Evolutionary conservation across 1,140 invertebrate genomes (phyloP).

Genomic region (Drosophila ohnishii): DNA sequence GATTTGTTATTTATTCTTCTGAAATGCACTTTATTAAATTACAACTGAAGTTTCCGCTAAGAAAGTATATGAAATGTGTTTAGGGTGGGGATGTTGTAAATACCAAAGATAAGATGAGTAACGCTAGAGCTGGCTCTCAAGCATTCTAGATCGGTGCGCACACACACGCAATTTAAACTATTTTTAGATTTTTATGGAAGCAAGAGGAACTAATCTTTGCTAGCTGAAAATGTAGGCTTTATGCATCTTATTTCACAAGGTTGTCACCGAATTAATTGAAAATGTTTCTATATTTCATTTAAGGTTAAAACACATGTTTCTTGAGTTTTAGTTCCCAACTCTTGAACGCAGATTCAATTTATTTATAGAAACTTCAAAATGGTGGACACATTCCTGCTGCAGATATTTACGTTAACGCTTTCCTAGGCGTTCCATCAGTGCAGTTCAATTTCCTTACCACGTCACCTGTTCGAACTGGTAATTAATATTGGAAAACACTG

Average conservation of each 20-base stretch:
- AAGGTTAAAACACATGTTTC: background rate
- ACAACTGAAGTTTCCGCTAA: background rate
- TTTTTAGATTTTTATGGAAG: no score
- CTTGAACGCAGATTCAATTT: background rate
- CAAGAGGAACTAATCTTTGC: no score
- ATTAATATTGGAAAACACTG: background rate
- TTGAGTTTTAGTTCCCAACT: background rate
- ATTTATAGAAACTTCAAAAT: background rate
- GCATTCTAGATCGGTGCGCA: background rate
- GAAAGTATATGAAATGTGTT: background rate
- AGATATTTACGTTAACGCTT: no score
- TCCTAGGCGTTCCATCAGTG: background rate
- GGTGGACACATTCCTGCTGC: background rate
- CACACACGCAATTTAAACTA: no score
- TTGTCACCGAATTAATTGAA: background rate
- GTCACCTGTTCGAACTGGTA: background rate
- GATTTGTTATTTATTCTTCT: conserved; percentile 13
- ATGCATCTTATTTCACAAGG: background rate
- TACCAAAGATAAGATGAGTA: background rate
- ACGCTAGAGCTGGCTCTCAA: no score
- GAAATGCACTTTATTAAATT: background rate
- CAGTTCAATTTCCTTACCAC: background rate
- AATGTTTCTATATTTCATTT: background rate
- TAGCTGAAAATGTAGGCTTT: no score
- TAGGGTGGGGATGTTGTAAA: background rate